Conservation (phyloP, 2,888 invertebrate species). For the Dilophus febrilis region DNA sequence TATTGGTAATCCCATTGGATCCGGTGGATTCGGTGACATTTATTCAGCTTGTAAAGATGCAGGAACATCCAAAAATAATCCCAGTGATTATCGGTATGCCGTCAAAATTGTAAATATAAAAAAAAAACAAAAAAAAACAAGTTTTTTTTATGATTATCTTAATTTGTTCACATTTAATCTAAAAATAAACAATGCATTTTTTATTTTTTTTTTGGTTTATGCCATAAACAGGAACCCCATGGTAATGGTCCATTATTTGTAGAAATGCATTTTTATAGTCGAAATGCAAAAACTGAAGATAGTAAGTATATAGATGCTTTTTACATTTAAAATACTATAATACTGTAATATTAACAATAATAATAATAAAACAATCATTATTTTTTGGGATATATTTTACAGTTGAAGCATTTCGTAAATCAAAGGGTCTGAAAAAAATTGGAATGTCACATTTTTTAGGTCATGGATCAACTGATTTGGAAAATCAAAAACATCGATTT, state of each 20-base stretch:
- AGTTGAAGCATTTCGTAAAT: constrained; percentile 55
- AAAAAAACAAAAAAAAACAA: too few species aligned
- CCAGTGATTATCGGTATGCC: constrained; percentile 45
- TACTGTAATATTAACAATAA: constrained; percentile 2
- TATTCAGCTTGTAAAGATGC: constrained; percentile 62
- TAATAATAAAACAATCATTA: constrained; percentile 6
- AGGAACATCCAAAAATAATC: constrained; percentile 34
- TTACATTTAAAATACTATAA: background rate
- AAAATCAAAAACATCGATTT: constrained; percentile 69
- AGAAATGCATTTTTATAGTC: constrained; percentile 79
- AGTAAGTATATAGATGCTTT: constrained; percentile 33
- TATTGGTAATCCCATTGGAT: constrained; percentile 71
- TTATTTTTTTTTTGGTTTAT: constrained; percentile 5
- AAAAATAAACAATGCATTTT: too few species aligned
- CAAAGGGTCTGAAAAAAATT: constrained; percentile 47
- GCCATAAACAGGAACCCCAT: constrained; percentile 57
- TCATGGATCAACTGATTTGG: constrained; percentile 61
- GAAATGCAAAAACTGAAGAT: constrained; percentile 52
- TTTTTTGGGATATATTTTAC: constrained; percentile 21
- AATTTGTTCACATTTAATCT: too few species aligned
- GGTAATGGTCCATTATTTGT: constrained; percentile 88
- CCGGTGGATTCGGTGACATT: constrained; percentile 89
- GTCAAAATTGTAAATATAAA: constrained; percentile 59
- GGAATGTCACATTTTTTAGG: constrained; percentile 77
- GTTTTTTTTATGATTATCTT: too few species aligned